Percentiles rank a stretch among this genome's conserved stretches.
phyloP scores from a whole-genome alignment of 2,797 vertebrate species.

The Lycodopsis pacificus region DNA sequence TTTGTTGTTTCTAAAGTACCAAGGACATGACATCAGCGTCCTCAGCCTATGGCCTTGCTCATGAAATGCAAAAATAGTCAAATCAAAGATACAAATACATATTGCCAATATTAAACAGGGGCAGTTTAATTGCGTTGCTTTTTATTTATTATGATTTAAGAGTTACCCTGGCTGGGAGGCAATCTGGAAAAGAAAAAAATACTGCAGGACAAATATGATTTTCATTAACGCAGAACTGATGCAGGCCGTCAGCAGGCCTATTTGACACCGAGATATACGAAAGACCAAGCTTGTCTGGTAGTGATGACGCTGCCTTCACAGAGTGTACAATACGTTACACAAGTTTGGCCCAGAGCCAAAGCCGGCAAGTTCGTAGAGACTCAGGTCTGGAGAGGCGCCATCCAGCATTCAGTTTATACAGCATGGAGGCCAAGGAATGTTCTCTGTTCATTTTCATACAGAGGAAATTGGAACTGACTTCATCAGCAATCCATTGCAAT shows the following conservation, averaged over 20 bases:
- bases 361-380: slow-evolving; percentile 64
- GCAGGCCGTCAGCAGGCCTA: not conserved
- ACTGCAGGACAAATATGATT: not conserved
- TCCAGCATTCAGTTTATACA: slow-evolving; percentile 70
- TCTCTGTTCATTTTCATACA: slow-evolving; percentile 79
- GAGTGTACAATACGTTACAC: slow-evolving; percentile 54
- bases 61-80: not conserved
- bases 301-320: slow-evolving; percentile 46
- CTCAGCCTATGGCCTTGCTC: not conserved
- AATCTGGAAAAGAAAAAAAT: not conserved
- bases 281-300: slow-evolving; percentile 32
- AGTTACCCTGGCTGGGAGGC: not conserved
- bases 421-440: slow-evolving; percentile 73
- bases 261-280: slow-evolving; percentile 25
- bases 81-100: not conserved
- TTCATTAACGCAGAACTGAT: slow-evolving; percentile 6
- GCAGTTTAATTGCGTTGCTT: not conserved
- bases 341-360: slow-evolving; percentile 55
- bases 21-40: not conserved
- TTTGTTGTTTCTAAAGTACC: not conserved
- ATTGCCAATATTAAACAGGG: not conserved
- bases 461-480: slow-evolving; percentile 70
- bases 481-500: slow-evolving; percentile 64
- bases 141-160: not conserved
- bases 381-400: slow-evolving; percentile 64